Conservation (phyloP, 2,888 invertebrate genomes). For the Unio delphinus region DNA sequence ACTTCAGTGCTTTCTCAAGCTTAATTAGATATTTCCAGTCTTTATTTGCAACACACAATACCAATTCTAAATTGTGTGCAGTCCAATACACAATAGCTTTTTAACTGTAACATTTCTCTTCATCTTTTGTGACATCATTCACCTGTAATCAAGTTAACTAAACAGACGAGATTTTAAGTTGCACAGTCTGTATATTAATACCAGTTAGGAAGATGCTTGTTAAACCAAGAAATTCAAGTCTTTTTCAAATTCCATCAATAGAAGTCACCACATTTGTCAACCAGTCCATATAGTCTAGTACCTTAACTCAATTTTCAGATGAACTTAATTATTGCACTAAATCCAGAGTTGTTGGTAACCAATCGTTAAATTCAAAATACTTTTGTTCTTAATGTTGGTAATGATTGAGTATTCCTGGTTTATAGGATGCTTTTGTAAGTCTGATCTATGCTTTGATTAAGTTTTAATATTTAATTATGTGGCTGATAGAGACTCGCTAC, state of each 20-base stretch:
- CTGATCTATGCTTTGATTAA: no score
- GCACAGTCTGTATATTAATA: slow-evolving; percentile 25
- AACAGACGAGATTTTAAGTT: slow-evolving; percentile 18
- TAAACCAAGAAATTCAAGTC: slow-evolving; percentile 7
- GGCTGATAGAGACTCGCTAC: no score
- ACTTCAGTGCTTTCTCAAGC: slow-evolving; percentile 22
- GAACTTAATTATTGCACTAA: no score
- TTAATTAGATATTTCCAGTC: slow-evolving; percentile 10
- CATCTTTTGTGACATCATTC: slow-evolving; percentile 7
- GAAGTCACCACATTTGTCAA: no score
- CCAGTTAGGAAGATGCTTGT: slow-evolving; percentile 4
- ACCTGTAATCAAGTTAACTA: slow-evolving; percentile 11
- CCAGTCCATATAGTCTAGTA: no score
- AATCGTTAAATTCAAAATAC: no score
- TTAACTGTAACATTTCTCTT: slow-evolving; percentile 7
- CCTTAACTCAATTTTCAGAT: no score
- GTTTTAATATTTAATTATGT: no score
- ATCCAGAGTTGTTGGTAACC: no score
- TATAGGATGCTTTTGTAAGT: no score
- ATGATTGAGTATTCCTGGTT: no score
- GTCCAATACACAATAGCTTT: slow-evolving; percentile 11
- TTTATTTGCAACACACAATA: slow-evolving; percentile 22
- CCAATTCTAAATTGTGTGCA: slow-evolving; percentile 21
- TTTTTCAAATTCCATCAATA: slow-evolving; percentile 10
- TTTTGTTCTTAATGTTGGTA: no score